Base-by-base conservation (phyloP, 2,113 vertebrate genomes). In the Rissa tridactyla region DNA sequence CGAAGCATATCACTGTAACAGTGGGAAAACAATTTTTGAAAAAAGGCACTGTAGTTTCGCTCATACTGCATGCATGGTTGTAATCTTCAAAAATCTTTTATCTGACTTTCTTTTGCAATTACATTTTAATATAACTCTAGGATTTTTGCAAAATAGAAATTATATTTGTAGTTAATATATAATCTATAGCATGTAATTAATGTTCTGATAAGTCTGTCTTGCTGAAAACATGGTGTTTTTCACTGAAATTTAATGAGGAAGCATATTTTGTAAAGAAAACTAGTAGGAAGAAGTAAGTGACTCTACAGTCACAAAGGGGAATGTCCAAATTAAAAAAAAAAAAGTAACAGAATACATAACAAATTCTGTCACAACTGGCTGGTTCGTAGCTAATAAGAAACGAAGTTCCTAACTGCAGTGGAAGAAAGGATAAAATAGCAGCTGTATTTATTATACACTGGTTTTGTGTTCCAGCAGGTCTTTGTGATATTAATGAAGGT, bases 401-500 rank as follows among this genome's bases (percentile, higher is more conserved):
- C 61, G 0, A 57, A 52, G 8, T 69, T 94, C 29, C 46, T 65
- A 42, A 47, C 26, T 83, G 55, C 52, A 64, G 17, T 64, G 40
- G 21, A 86, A 87, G 38, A 88, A 90, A 70, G 47, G 76, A 40
- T 70, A 42, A 81, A 86, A 61, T 18, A 54, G 26, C 54, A 83
- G 7, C 57, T 70, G 6, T 90, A 30, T 86, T 86, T 86, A 86
- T 66, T 81, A 62, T 73, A 75, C 27, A 69, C 15, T 91, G 44
- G 1, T 36, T 64, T 88, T 97, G 69, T 97, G 76, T 97, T 97
- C 91, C 85, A 98, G 95, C 98, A 98, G 99, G 99, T 97, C 98
- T 99, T 15, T 99, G 99, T 92, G 99, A 99, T 90, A 99, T 99
- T 93, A 99, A 98, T 77, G 99, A 99, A 97, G 98, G 99, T 76